Percentiles rank a stretch among this genome's conserved stretches.
These are phyloP conservation scores for Hedychridium roseum DNA, from an alignment of 2,888 invertebrate species.

Conservation along the genomic window DNA sequence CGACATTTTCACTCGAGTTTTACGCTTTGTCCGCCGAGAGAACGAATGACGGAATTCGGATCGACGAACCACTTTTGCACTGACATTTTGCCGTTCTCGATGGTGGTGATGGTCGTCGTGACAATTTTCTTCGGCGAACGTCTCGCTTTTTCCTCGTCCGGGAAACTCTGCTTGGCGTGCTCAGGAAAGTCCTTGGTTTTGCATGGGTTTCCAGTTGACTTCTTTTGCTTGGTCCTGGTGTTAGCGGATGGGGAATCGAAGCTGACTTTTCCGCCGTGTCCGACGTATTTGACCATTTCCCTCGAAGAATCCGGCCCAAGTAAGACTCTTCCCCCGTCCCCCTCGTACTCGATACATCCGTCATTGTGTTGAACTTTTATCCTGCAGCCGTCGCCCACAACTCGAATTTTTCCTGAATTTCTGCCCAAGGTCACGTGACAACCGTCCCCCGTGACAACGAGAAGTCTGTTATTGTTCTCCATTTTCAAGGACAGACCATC, in stretches of 20 bases:
- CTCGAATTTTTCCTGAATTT: conserved; percentile 46
- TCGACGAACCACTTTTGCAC: conserved; percentile 15
- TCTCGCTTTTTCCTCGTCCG: not conserved
- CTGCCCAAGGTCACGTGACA: conserved; percentile 41
- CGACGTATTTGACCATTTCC: conserved; percentile 44
- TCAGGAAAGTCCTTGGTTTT: not conserved
- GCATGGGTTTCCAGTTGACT: not conserved
- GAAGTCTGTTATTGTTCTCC: conserved; percentile 39
- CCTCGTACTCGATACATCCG: conserved; percentile 50
- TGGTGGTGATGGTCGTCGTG: conserved; percentile 20
- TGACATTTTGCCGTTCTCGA: conserved; percentile 12
- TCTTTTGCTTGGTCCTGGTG: not conserved
- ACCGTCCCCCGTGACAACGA: conserved; percentile 52
- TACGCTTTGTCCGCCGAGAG: no score
- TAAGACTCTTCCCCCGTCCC: conserved; percentile 51
- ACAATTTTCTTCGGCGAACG: conserved; percentile 4
- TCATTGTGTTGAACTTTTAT: conserved; percentile 43
- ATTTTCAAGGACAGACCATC: conserved; percentile 47
- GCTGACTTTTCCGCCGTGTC: conserved; percentile 46
- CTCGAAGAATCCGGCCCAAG: conserved; percentile 43
- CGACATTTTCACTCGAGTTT: no score
- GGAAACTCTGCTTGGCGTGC: not conserved
- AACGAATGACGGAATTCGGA: conserved; percentile 11
- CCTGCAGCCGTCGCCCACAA: conserved; percentile 54
- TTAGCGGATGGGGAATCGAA: conserved; percentile 2